phyloP scores from a whole-genome alignment of 2,888 invertebrate species.

The Nycteola revayana region DNA sequence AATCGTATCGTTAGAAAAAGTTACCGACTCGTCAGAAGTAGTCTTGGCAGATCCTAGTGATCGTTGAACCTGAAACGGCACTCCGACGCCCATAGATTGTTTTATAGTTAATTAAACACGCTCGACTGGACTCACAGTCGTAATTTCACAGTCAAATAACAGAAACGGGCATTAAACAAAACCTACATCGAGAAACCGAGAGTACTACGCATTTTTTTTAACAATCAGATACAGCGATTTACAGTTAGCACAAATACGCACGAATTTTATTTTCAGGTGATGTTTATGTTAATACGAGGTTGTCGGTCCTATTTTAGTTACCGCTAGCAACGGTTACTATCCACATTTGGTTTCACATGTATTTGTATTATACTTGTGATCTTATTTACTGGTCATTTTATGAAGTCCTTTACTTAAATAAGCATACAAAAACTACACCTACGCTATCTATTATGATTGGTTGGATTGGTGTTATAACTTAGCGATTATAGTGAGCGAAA shows the following conservation, averaged over 20 bases:
- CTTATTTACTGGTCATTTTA: no score
- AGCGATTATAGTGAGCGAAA: no score
- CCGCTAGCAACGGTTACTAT: no score
- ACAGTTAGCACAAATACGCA: slow-evolving; percentile 22
- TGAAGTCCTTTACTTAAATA: no score
- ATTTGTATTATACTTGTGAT: no score
- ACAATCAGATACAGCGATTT: slow-evolving; percentile 23
- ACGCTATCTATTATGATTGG: no score
- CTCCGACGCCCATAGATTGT: slow-evolving; percentile 40
- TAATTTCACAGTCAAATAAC: slow-evolving; percentile 54
- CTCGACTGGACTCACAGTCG: slow-evolving; percentile 46
- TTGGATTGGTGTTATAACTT: no score
- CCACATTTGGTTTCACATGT: no score
- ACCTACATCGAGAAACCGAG: slow-evolving; percentile 35
- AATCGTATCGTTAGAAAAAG: slow-evolving; percentile 52
- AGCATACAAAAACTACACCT: no score
- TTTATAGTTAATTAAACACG: slow-evolving; percentile 45
- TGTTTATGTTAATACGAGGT: neutral
- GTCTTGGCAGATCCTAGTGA: slow-evolving; percentile 47
- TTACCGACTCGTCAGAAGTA: slow-evolving; percentile 43
- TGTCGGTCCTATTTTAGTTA: no score
- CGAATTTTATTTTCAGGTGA: slow-evolving; percentile 11
- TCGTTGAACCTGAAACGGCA: slow-evolving; percentile 57
- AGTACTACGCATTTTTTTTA: slow-evolving; percentile 30
- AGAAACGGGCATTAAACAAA: slow-evolving; percentile 36